Conservation (phyloP, 2,888 invertebrate species). For the Busseola fusca region DNA sequence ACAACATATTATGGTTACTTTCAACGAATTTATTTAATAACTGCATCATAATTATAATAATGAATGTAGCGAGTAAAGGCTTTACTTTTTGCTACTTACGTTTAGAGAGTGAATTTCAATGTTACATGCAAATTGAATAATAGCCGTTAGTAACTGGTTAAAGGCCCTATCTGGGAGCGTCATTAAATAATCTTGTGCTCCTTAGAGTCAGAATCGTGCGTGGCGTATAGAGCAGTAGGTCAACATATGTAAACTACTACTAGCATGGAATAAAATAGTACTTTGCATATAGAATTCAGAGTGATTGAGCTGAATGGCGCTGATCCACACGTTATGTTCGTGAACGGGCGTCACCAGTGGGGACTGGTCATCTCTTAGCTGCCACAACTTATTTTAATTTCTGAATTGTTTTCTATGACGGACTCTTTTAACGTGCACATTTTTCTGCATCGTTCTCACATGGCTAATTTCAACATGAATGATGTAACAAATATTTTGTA, state of each 20-base stretch:
- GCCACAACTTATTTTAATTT: too few relatives aligned
- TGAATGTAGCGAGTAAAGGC: conserved; percentile 6
- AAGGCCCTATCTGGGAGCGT: conserved; percentile 31
- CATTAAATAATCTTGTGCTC: conserved; percentile 56
- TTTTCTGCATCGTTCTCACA: too few relatives aligned
- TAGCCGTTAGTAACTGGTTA: conserved; percentile 47
- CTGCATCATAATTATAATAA: conserved; percentile 15
- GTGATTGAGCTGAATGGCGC: too few relatives aligned
- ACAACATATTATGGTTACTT: conserved; percentile 28
- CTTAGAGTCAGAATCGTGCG: conserved; percentile 42
- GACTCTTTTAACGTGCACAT: too few relatives aligned
- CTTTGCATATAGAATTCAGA: too few relatives aligned
- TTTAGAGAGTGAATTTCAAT: conserved; percentile 52
- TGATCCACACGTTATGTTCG: too few relatives aligned
- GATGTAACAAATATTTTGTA: too few relatives aligned
- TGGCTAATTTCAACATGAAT: too few relatives aligned
- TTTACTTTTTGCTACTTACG: conserved; percentile 24
- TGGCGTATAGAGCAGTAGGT: conserved; percentile 24
- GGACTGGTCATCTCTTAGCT: too few relatives aligned
- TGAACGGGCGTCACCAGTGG: too few relatives aligned
- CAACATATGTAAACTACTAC: conserved; percentile 5
- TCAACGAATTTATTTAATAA: conserved; percentile 37
- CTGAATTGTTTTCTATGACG: too few relatives aligned
- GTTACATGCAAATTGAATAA: conserved; percentile 59
- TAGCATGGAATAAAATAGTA: conserved; percentile 5